A percentile compares a stretch with the other conserved stretches of the same genome.
phyloP scores from a whole-genome alignment of 1,140 invertebrate genomes.

The Drosophila asahinai region DNA sequence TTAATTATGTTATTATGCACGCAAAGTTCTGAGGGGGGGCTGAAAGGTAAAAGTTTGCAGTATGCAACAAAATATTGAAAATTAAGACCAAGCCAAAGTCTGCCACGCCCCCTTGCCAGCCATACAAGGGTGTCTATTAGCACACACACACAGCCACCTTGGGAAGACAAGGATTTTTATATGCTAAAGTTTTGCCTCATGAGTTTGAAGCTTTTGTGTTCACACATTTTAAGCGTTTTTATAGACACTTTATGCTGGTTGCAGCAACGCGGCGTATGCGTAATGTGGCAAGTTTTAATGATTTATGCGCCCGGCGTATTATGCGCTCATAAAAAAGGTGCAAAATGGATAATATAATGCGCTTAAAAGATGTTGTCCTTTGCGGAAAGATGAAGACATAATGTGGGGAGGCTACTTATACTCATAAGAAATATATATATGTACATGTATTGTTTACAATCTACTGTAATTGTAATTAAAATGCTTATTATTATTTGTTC shows the following conservation, averaged over 20 bases:
- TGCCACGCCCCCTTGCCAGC: background rate
- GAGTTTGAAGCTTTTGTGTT: constrained; percentile 53
- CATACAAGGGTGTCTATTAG: constrained; percentile 44
- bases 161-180: constrained; percentile 55
- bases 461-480: background rate
- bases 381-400: constrained; percentile 1
- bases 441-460: background rate
- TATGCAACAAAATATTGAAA: constrained; percentile 71
- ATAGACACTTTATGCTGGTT: constrained; percentile 70
- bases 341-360: constrained; percentile 47
- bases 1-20: constrained; percentile 74
- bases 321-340: constrained; percentile 42
- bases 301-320: constrained; percentile 54
- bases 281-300: constrained; percentile 71
- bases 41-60: constrained; percentile 43
- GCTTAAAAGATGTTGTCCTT: constrained; percentile 16
- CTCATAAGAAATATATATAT: background rate
- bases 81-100: constrained; percentile 61
- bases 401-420: background rate
- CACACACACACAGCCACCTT: constrained; percentile 3
- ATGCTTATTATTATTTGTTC: background rate
- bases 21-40: constrained; percentile 23
- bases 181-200: constrained; percentile 57
- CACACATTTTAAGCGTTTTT: constrained; percentile 74
- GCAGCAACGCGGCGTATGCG: constrained; percentile 63